These are phyloP conservation scores for Microcebus tavaratra DNA, from an alignment of 2,113 vertebrate genomes.

Conservation along the genomic window DNA sequence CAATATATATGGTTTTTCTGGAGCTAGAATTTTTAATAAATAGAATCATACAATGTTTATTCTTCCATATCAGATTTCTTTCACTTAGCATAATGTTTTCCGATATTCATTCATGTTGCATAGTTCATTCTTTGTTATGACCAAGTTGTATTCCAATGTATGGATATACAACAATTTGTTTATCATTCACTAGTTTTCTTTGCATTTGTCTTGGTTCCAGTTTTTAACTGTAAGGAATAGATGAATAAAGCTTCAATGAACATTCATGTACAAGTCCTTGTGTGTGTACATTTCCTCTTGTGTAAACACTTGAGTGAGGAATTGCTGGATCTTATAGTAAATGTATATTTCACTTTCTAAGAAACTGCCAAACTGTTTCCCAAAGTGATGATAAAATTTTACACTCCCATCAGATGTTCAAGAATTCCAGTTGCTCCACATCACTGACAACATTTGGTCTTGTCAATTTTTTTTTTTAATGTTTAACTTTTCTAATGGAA, in stretches of 20 bases:
- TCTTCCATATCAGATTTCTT: background rate
- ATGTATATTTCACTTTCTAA: constrained; percentile 66
- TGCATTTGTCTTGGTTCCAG: constrained; percentile 25
- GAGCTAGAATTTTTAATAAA: background rate
- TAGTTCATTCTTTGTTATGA: constrained; percentile 30
- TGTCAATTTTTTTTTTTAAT: constrained; percentile 7
- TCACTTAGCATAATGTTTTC: constrained; percentile 2
- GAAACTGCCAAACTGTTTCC: constrained; percentile 61
- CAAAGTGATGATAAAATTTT: constrained; percentile 61
- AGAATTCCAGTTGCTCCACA: constrained; percentile 67
- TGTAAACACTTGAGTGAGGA: constrained; percentile 39
- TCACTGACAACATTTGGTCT: constrained; percentile 55
- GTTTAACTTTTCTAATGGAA: constrained; percentile 40
- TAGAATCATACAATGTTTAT: background rate
- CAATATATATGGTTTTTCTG: background rate
- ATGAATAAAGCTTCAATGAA: constrained; percentile 23
- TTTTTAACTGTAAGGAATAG: background rate
- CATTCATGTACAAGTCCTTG: background rate
- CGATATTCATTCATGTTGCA: background rate
- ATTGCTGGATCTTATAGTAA: constrained; percentile 58
- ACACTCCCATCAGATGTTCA: constrained; percentile 59
- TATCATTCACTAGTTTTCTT: background rate
- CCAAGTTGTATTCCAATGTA: constrained; percentile 20
- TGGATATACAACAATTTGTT: background rate
- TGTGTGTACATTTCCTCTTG: constrained; percentile 34